Evolutionary conservation across 2,113 vertebrate species (phyloP), one percentile per base, ranked within the genome.

Genomic region (Otolemur garnettii): DNA sequence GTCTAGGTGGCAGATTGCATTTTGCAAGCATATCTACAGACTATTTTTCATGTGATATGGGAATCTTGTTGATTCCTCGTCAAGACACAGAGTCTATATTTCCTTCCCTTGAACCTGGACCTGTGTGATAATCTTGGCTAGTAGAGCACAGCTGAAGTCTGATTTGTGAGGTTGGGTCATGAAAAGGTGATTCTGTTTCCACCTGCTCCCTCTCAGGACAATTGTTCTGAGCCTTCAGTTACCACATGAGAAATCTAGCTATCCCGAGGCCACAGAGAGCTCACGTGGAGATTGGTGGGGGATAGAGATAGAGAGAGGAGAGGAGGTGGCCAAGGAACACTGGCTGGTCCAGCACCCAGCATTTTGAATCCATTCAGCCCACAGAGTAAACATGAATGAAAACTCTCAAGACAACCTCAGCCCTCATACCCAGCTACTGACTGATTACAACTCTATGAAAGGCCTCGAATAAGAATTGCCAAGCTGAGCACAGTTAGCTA

Each of bases 71-170:
- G 0, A 19, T 2, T 42, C 26, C 62, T 62, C 60, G n/a, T 68
- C 17, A 18, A 21, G 8, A 75, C 22, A 21, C 0, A 2, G 3
- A 1, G 3, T 84, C 33, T 59, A 1, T 17, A 1, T 33, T 33
- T 77, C 26, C 33, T 83, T 12, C 1, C 19, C 64, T 71, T 14
- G 38, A 21, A 53, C 22, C 8, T n/a, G 9, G 50, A 53, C 8
- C 42, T n/a, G 17, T 14, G 86, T 33, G 85, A 83, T 33, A 2
- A 18, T 17, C 35, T 74, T 10, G 59, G 21, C 9, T 22, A 19
- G 42, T 1, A 45, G n/a, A 78, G 8, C 14, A 38, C 0, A 12
- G 35, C 5, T 38, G n/a, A 38, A 55, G 35, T 8, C 64, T 55
- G 80, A 89, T 6, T 21, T 77, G 14, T 24, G 72, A 57, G n/a